Base-by-base conservation (phyloP, 2,113 vertebrate genomes). In the Aleadryas rufinucha region DNA sequence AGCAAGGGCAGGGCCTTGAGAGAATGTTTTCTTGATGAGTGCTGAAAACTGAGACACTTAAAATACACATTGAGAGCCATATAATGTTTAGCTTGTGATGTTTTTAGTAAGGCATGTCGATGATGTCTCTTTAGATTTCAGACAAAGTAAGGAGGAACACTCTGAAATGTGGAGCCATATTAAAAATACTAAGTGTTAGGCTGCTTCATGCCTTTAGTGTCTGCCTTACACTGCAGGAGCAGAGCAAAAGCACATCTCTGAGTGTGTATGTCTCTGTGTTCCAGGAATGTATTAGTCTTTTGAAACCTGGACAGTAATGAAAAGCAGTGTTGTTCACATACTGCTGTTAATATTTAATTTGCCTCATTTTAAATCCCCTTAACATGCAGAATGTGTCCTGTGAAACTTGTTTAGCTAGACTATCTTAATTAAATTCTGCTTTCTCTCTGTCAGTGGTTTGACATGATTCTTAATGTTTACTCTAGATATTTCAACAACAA, bases 321-420 rank as follows among this genome's bases (percentile, higher is more conserved):
- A 80, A 84, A 80, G 28, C 37, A 61, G 2, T 59, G 30, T 60
- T 37, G n/a, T 75, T 87, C 28, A 44, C 63, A 60, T 87, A 66
- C 14, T 94, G 35, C 49, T 91, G 65, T 94, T 87, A 91, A 87
- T 93, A 68, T 84, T 94, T 90, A 79, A 75, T 95, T 90, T 72
- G 17, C 53, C n/a, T 83, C 28, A 41, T 52, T 93, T 85, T 39
- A 90, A 91, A 79, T 60, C 33, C 20, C 41, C 41, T 60, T 56
- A 68, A 24, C 19, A 10, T 64, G 53, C 49, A 76, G 70, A 89
- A 49, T 37, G 44, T 16, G 6, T 64, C 41, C 57, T 85, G 44
- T 64, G 85, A 82, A 97, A 90, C 84, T 82, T 50, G 61, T 87
- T 95, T 49, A 85, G 69, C 82, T 79, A 65, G 53, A 41, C 17